Conservation (phyloP, 2,797 vertebrate genomes). For the Rhinella marina region DNA sequence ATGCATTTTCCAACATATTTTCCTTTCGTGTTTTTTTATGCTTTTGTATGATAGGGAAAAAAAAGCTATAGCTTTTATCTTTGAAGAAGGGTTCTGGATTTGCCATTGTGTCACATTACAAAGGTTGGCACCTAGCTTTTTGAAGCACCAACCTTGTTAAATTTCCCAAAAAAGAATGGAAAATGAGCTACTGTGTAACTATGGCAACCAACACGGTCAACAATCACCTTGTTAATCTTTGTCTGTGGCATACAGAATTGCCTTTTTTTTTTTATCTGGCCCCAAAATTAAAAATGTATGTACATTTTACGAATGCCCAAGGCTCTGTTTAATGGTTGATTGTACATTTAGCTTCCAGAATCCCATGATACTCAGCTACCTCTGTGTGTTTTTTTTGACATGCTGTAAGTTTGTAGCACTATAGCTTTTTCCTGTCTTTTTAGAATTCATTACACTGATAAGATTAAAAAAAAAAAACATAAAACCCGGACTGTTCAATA, state of each 20-base stretch:
- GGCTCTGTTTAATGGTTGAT: background rate
- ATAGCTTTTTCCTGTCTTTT: background rate
- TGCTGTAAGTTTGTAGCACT: background rate
- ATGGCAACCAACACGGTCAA: too few relatives aligned
- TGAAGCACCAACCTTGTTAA: too few relatives aligned
- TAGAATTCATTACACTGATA: background rate
- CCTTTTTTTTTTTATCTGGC: background rate
- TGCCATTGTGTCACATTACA: background rate
- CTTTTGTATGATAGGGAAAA: too few relatives aligned
- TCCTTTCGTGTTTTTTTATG: too few relatives aligned
- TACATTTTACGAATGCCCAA: background rate
- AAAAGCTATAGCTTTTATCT: too few relatives aligned
- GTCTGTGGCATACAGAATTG: too few relatives aligned
- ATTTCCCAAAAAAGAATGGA: too few relatives aligned
- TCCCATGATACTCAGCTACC: background rate
- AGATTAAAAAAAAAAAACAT: slow-evolving; percentile 10
- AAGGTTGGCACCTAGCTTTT: too few relatives aligned
- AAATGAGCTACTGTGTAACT: too few relatives aligned
- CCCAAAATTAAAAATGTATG: background rate
- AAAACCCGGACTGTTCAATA: background rate
- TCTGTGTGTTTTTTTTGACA: background rate
- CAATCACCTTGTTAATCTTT: too few relatives aligned
- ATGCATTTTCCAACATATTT: too few relatives aligned
- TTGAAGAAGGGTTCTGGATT: too few relatives aligned
- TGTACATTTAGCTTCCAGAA: background rate